phyloP scores from a whole-genome alignment of 2,888 invertebrate genomes.

The Abrostola tripartita region DNA sequence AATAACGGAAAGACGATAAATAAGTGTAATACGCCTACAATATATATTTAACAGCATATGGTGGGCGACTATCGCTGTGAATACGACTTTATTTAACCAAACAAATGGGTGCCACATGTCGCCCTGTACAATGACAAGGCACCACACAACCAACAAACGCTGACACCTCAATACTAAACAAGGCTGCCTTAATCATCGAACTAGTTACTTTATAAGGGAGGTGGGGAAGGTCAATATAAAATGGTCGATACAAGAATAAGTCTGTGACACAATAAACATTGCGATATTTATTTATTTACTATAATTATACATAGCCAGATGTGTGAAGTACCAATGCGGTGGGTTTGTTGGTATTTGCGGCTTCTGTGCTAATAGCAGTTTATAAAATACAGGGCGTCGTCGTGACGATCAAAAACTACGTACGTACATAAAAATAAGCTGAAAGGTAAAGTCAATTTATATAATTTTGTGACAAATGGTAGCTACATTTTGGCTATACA shows the following conservation, averaged over 20 bases:
- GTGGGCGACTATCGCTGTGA: conserved; percentile 66
- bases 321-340: conserved; percentile 65
- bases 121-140: conserved; percentile 83
- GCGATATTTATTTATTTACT: conserved; percentile 81
- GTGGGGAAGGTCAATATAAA: conserved; percentile 51
- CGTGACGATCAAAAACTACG: not conserved
- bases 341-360: conserved; percentile 51
- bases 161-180: conserved; percentile 44
- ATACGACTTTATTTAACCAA: conserved; percentile 81
- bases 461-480: not conserved
- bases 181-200: conserved; percentile 3
- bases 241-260: conserved; percentile 65
- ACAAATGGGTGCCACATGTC: conserved; percentile 85
- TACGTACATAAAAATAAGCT: not conserved
- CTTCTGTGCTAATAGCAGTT: conserved; percentile 28
- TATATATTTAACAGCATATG: conserved; percentile 70
- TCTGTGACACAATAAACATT: conserved; percentile 83
- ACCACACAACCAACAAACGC: conserved; percentile 61
- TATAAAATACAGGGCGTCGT: conserved; percentile 2
- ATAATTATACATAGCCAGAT: conserved; percentile 81
- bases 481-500: too few species aligned
- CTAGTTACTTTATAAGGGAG: conserved; percentile 7
- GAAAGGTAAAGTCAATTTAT: not conserved
- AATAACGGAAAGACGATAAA: conserved; percentile 32
- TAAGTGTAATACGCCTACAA: conserved; percentile 34